Evolutionary conservation across 2,797 vertebrate genomes (phyloP).

Genomic region (Malacoctenus gilli): DNA sequence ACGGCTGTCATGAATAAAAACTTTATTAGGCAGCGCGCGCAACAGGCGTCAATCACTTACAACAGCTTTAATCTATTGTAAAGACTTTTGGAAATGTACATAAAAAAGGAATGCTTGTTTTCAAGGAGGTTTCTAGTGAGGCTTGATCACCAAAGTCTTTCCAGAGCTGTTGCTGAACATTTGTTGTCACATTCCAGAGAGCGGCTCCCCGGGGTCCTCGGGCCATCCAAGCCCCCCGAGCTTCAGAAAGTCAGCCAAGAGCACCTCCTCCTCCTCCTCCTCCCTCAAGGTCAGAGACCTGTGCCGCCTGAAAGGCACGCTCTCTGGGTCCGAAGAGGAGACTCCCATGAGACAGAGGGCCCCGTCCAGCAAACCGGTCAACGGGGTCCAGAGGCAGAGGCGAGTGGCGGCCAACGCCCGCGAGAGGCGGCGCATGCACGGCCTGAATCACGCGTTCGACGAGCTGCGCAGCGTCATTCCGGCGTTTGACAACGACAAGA

Average conservation of each 20-base stretch:
- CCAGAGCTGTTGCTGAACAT: neutral
- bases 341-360: constrained; percentile 77
- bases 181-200: constrained; percentile 57
- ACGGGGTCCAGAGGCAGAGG: constrained; percentile 89
- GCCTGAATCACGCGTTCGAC: constrained; percentile 96
- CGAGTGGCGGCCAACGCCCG: constrained; percentile 93
- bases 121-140: neutral
- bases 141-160: neutral
- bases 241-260: constrained; percentile 69
- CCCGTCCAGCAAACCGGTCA: constrained; percentile 78
- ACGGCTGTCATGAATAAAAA: neutral
- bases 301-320: constrained; percentile 76
- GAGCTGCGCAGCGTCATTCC: constrained; percentile 97
- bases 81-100: no score
- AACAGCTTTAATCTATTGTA: no score
- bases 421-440: constrained; percentile 94
- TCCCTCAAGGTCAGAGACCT: constrained; percentile 79
- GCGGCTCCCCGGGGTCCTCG: constrained; percentile 74
- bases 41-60: neutral
- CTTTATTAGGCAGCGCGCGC: neutral
- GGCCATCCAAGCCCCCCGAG: constrained; percentile 70
- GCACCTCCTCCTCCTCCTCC: constrained; percentile 61
- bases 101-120: no score
- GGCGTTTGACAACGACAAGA: constrained; percentile 96
- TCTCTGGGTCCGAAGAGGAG: constrained; percentile 62